These are phyloP conservation scores for Lepus townsendii DNA, from an alignment of 2,797 vertebrate genomes.

Conservation along the genomic window DNA sequence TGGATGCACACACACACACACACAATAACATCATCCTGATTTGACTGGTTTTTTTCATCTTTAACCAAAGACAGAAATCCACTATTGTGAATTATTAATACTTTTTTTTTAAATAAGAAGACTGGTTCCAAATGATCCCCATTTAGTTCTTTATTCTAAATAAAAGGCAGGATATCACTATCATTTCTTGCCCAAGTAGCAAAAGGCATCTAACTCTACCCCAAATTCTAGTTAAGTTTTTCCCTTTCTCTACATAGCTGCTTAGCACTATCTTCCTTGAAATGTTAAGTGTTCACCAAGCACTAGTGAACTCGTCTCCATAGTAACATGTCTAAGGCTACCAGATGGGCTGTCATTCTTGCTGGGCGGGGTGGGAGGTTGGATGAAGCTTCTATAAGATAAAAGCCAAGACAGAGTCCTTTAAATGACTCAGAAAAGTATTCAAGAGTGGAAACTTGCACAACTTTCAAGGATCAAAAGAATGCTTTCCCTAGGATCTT, in stretches of 20 bases:
- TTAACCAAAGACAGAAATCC: not conserved
- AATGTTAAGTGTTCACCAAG: not conserved
- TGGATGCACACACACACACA: not conserved
- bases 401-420: not conserved
- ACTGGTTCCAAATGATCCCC: not conserved
- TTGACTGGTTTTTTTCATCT: not conserved
- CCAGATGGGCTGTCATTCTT: not conserved
- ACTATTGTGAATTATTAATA: constrained; percentile 12
- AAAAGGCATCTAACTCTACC: too few relatives aligned
- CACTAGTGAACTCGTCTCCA: not conserved
- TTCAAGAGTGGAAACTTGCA: not conserved
- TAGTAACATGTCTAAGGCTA: not conserved
- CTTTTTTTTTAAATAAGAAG: not conserved
- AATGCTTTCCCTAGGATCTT: not conserved
- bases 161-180: not conserved
- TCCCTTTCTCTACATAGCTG: not conserved
- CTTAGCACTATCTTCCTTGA: not conserved
- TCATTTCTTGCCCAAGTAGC: not conserved
- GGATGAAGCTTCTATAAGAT: not conserved
- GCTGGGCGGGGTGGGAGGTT: not conserved
- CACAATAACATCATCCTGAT: too few relatives aligned
- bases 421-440: not conserved
- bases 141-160: not conserved
- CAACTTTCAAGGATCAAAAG: not conserved
- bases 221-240: not conserved